These are phyloP conservation scores for Moxostoma hubbsi DNA, from an alignment of 2,797 vertebrate genomes.

Conservation along the genomic window DNA sequence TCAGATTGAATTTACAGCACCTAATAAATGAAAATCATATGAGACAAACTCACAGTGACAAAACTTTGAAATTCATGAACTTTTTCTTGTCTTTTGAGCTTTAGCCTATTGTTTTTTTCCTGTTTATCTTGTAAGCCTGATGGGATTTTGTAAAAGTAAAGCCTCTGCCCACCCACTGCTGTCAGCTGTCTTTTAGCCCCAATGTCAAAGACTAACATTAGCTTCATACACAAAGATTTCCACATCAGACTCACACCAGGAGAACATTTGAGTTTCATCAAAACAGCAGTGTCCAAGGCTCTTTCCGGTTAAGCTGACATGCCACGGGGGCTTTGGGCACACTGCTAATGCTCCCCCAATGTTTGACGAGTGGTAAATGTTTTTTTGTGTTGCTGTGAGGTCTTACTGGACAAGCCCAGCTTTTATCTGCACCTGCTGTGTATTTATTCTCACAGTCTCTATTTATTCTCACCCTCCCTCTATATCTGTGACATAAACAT, in stretches of 20 bases:
- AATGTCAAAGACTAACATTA: constrained; percentile 32
- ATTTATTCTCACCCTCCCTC: constrained; percentile 49
- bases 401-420: constrained; percentile 69
- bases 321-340: constrained; percentile 65
- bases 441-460: constrained; percentile 74
- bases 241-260: constrained; percentile 6
- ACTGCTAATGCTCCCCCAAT: constrained; percentile 71
- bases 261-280: constrained; percentile 39
- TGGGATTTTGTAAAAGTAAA: constrained; percentile 8
- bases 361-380: constrained; percentile 73
- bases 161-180: constrained; percentile 9
- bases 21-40: no score
- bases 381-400: constrained; percentile 72
- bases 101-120: no score
- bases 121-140: not conserved
- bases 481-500: constrained; percentile 6
- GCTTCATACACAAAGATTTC: constrained; percentile 16
- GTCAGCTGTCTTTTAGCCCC: constrained; percentile 35
- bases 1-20: no score
- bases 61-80: no score
- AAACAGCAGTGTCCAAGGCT: constrained; percentile 27
- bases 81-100: no score
- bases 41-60: no score
- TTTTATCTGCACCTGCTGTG: constrained; percentile 72
- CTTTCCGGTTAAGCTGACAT: constrained; percentile 69